Evolutionary conservation across 23 tunicate species (phyloP).

Genomic region (Trididemnum miniatum): DNA sequence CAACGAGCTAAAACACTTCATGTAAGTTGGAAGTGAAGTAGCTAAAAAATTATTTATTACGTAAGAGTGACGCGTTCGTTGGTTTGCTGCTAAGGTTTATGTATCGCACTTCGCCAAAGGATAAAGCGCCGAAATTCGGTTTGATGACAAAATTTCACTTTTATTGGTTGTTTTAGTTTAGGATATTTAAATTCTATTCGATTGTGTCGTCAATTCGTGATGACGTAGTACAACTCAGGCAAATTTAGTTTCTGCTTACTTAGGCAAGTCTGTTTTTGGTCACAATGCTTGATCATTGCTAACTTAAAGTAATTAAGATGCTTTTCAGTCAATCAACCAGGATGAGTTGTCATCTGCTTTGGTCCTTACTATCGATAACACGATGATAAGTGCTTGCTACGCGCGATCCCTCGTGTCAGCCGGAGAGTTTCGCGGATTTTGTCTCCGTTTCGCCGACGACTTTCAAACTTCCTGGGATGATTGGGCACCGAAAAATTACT

Average conservation of each 20-base stretch:
- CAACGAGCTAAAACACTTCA: not conserved
- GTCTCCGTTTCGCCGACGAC: constrained; percentile 87
- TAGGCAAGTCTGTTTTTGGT: no score
- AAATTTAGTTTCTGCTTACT: no score
- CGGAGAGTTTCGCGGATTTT: constrained; percentile 83
- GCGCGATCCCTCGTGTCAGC: constrained; percentile 59
- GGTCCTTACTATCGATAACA: constrained; percentile 72
- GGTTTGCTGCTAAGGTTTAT: no score
- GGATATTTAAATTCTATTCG: no score
- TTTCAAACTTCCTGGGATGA: constrained; percentile 90
- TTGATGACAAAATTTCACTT: no score
- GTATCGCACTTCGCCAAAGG: no score
- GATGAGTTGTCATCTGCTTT: constrained; percentile 82
- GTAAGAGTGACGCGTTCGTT: not conserved
- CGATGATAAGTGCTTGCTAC: constrained; percentile 72
- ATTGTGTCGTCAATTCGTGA: no score
- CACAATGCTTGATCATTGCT: no score
- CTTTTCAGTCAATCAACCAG: constrained; percentile 42
- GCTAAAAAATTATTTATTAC: not conserved
- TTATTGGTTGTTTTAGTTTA: no score
- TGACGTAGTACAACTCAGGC: no score
- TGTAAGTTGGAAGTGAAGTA: constrained; percentile 4
- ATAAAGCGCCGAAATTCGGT: no score
- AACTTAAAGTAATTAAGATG: no score
- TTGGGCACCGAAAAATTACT: constrained; percentile 44